Base-by-base conservation (phyloP, 2,888 invertebrate genomes). In the Drosophila neotestacea region DNA sequence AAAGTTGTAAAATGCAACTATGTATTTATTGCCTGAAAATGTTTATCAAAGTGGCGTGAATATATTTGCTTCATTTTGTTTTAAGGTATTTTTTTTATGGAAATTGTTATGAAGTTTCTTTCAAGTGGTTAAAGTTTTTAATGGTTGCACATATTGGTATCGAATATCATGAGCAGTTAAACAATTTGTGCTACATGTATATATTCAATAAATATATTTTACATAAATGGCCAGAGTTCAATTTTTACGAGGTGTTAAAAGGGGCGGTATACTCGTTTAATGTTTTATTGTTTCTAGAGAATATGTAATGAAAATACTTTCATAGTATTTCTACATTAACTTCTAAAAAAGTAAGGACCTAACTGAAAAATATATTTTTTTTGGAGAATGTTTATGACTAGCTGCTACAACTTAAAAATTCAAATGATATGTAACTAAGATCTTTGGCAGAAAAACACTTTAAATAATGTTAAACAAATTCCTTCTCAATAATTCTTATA, bases 1-100 rank as follows among this genome's bases (percentile, higher is more conserved):
- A 68, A 85, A 74, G 82, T 72, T 83, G 79, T 82, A 85, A 88
- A 85, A 70, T 58, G 65, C 61, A 77, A 77, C 86, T 83, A 67
- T 75, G 78, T 72, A 79, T 85, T 82, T 85, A 82, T 77, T 68
- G 54, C 64, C 62, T 32, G 44, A 67, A 65, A 77, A 78, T 78
- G 65, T 62, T 71, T 64, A 74, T 62, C 55, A 81, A 69, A 77
- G 84, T 73, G 70, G 60, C 65, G 70, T 81, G 66, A 81, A 87
- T 67, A 66, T 64, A 59, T 59, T 55, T 38, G 46, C 32, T 48
- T 64, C 30, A 46, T 70, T 73, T 69, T 62, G 51, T 62, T 62
- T 64, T 41, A 50, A 32, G 32, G 32, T 22, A 30, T 30, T 30
- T 32, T 6, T 56, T 65, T 62, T 39, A 61, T 77, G 79, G 32